Base-by-base conservation (phyloP, 2,888 invertebrate genomes). In the Ormyrus thymus region DNA sequence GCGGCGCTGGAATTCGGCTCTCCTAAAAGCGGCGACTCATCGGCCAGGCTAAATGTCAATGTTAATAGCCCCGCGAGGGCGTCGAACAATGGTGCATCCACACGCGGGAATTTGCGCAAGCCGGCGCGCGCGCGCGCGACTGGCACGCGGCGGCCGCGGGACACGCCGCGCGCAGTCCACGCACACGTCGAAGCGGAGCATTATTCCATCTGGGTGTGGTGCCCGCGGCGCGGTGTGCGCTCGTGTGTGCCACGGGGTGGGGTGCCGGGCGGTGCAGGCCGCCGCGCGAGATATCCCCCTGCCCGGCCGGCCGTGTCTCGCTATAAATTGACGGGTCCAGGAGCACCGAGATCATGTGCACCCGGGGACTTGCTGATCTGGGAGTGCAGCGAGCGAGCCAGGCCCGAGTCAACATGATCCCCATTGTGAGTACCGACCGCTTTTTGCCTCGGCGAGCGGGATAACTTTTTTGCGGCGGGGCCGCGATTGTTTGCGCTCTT, bases 251-350 rank as follows among this genome's bases (percentile, higher is more conserved):
- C 7, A 46, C 56, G 64, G 76, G 76, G 79, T 64, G 80, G 81
- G 81, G 81, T 75, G 76, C 29, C 55, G 15, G 15, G 53, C 43
- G 45, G 15, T n/a, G 3, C 11, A 7, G 6, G 13, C 29, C 50
- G 13, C 11, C 13, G 13, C 13, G 66, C 48, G 48, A 61, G 59
- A 61, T 72, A 72, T 74, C 62, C 74, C 80, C 69, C 76, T 66
- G 56, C 11, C 43, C 15, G 29, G 7, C 61, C 13, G 13, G 43
- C 58, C 55, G 43, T 71, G 48, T 48, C 43, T 76, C 51, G 7
- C 71, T 86, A 88, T 88, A 88, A 88, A 88, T 88, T 87, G 86
- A 81, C 84, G 85, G 87, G 84, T 84, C 83, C 82, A 76, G 79
- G 81, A 81, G 76, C 78, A 74, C 81, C 77, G 72, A 82, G 84